A percentile compares a stretch with the other conserved stretches of the same genome.
These are phyloP conservation scores for Limanda limanda DNA, from an alignment of 2,113 vertebrate genomes.

Conservation along the genomic window DNA sequence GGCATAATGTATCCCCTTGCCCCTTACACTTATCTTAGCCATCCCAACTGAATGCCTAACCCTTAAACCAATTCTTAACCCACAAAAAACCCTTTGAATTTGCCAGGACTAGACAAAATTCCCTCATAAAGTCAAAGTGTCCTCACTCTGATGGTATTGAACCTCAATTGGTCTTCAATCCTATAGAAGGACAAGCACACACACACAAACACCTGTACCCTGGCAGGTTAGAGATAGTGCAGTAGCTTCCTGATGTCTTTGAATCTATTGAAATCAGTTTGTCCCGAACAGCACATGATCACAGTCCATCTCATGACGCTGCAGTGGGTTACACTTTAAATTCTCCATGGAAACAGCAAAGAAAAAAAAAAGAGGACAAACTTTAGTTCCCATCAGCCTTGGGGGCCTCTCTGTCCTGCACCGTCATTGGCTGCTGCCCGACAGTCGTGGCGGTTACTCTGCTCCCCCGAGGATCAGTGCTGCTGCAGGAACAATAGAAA, in stretches of 20 bases:
- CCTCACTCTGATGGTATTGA: too few species aligned
- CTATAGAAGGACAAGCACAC: too few species aligned
- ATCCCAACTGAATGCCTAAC: too few species aligned
- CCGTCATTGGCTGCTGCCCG: slow-evolving; percentile 31
- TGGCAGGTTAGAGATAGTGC: not conserved
- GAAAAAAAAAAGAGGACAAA: slow-evolving; percentile 20
- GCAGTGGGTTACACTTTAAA: not conserved
- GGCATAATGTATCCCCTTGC: too few species aligned
- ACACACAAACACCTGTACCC: not conserved
- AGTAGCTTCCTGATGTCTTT: slow-evolving; percentile 1
- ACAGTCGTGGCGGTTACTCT: slow-evolving; percentile 7
- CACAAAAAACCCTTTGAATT: not conserved
- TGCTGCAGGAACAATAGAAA: slow-evolving; percentile 80
- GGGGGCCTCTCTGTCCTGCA: slow-evolving; percentile 21
- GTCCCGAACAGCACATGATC: not conserved
- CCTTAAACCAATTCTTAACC: too few species aligned
- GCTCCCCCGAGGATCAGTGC: slow-evolving; percentile 56
- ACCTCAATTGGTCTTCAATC: too few species aligned
- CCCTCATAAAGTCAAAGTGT: too few species aligned
- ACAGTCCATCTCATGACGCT: not conserved
- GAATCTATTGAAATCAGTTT: not conserved
- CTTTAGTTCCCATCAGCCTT: slow-evolving; percentile 25
- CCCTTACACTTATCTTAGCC: too few species aligned
- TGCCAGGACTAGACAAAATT: too few species aligned
- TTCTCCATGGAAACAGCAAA: slow-evolving; percentile 12